These are phyloP conservation scores for Pandemis corylana DNA, from an alignment of 2,888 invertebrate species.

Conservation along the genomic window DNA sequence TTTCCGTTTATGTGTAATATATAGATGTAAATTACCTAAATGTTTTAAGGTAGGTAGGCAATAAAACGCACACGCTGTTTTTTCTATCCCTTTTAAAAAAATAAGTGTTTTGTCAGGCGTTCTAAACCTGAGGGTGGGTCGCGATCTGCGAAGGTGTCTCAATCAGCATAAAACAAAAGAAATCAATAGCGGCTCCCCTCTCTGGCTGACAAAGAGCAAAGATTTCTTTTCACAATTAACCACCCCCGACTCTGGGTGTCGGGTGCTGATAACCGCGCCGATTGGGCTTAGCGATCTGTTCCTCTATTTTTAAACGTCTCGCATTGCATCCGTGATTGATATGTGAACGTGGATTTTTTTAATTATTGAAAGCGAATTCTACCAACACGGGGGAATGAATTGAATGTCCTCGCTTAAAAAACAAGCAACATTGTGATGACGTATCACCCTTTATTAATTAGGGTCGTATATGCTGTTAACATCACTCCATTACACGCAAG, in stretches of 20 bases:
- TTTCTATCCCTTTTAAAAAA: slow-evolving; percentile 68
- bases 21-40: not conserved
- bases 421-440: not conserved
- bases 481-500: slow-evolving; percentile 71
- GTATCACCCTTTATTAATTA: slow-evolving; percentile 54
- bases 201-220: slow-evolving; percentile 82
- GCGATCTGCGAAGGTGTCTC: slow-evolving; percentile 81
- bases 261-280: slow-evolving; percentile 73
- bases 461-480: slow-evolving; percentile 55
- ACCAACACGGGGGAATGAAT: too few species aligned
- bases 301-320: slow-evolving; percentile 45
- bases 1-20: too few species aligned
- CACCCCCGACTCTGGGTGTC: slow-evolving; percentile 76
- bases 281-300: slow-evolving; percentile 66
- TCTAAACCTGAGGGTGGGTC: slow-evolving; percentile 61
- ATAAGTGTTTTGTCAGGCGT: slow-evolving; percentile 81
- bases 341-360: not conserved
- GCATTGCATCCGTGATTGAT: slow-evolving; percentile 24
- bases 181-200: slow-evolving; percentile 80
- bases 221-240: slow-evolving; percentile 85
- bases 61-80: slow-evolving; percentile 55
- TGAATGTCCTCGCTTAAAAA: not conserved
- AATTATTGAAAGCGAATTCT: not conserved
- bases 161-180: slow-evolving; percentile 86
- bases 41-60: slow-evolving; percentile 52